These are phyloP conservation scores for Drosophila phalerata DNA, from an alignment of 2,888 invertebrate species.

Conservation along the genomic window DNA sequence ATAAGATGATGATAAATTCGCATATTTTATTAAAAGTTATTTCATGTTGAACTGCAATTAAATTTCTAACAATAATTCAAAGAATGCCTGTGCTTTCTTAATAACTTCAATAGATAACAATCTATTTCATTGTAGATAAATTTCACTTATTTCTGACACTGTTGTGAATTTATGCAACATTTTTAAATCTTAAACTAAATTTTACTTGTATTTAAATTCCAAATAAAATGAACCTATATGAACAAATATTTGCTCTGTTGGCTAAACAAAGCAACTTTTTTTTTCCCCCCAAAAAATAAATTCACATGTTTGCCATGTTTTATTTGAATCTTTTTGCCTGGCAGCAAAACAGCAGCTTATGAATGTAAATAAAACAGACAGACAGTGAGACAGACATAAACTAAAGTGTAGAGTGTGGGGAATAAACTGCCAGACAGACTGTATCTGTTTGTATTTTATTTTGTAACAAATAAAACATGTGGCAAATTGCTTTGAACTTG, in stretches of 20 bases:
- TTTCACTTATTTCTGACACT: not conserved
- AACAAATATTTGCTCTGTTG: conserved; percentile 9
- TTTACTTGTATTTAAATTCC: conserved; percentile 3
- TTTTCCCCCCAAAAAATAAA: conserved; percentile 13
- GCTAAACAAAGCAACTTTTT: conserved; percentile 4
- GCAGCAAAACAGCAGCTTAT: conserved; percentile 33
- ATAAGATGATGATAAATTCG: not conserved
- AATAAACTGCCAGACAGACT: not conserved
- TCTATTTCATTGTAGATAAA: not conserved
- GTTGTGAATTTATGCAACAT: not conserved
- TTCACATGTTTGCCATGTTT: conserved; percentile 21
- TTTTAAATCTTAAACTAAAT: not conserved
- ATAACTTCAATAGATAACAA: not conserved
- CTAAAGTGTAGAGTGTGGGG: not conserved
- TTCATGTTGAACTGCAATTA: not conserved
- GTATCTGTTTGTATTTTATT: not conserved
- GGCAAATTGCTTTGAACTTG: conserved; percentile 35
- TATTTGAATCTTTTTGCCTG: conserved; percentile 36
- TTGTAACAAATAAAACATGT: conserved; percentile 3
- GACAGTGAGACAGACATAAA: conserved; percentile 10
- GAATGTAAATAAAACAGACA: conserved; percentile 57
- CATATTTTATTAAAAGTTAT: not conserved
- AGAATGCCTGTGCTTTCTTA: not conserved
- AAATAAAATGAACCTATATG: conserved; percentile 5
- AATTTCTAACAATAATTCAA: too few species aligned